Conservation (phyloP, 2,888 invertebrate species). For the Caenorhabditis imperialis region DNA sequence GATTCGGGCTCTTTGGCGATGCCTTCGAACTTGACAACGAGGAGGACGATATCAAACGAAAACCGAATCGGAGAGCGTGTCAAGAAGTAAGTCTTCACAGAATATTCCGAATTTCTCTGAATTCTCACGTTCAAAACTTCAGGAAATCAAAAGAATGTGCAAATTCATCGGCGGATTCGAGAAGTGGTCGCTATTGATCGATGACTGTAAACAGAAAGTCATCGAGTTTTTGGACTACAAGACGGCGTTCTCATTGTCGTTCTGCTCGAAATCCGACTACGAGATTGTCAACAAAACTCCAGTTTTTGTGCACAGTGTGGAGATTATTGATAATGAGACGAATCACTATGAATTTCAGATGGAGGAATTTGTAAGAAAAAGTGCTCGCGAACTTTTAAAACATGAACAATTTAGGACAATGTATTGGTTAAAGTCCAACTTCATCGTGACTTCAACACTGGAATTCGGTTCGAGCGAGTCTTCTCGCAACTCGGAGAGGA, state of each 20-base stretch:
- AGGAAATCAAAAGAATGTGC: not conserved
- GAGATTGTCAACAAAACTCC: not conserved
- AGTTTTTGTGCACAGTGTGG: not conserved
- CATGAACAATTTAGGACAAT: no score
- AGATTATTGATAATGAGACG: not conserved
- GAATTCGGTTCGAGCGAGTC: constrained; percentile 5
- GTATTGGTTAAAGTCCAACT: constrained; percentile 9
- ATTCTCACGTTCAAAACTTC: not conserved
- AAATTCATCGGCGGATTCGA: constrained; percentile 7
- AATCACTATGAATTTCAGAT: not conserved
- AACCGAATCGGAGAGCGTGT: constrained; percentile 8
- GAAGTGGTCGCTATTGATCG: constrained; percentile 1
- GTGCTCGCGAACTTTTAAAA: not conserved
- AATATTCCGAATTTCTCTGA: no score
- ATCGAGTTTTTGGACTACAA: constrained; percentile 11
- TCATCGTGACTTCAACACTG: not conserved
- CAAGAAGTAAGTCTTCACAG: no score
- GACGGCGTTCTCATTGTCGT: not conserved
- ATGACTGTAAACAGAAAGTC: constrained; percentile 1
- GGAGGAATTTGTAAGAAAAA: constrained; percentile 10
- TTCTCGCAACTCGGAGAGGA: not conserved
- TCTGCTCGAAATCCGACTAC: constrained; percentile 14
- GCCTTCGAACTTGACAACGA: no score
- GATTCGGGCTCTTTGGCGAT: no score
- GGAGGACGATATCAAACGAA: constrained; percentile 8